Base-by-base conservation (phyloP, 2,113 vertebrate species). In the Stictonetta naevosa region DNA sequence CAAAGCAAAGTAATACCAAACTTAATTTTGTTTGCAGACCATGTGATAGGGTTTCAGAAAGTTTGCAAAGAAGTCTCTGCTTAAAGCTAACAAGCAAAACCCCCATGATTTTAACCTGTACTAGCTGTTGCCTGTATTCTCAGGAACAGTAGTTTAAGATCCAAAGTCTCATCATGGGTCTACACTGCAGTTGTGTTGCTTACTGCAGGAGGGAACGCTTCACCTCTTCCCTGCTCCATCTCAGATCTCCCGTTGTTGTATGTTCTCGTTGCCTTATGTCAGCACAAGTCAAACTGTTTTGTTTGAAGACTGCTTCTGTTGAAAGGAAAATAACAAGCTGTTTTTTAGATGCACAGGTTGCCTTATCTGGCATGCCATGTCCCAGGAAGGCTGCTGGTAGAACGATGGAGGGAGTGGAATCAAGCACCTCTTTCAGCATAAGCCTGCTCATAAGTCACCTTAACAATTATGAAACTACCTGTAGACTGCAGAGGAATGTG, bases 261-360 rank as follows among this genome's bases (percentile, higher is more conserved):
- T 23, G 11, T 46, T 60, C 16, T 58, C 2, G 0, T 21, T 85
- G 59, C 42, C 56, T 50, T 40, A 13, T 72, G 17, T 58, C 23
- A 46, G 50, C 34, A 2, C n/a, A 6, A 38, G 36, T 29, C 68
- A 48, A 13, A 16, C 40, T 53, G 28, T 6, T 33, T 17, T 31
- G 19, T 53, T 52, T 76, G 26, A 48, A 56, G 34, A 13, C 36
- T 18, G 4, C 68, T 38, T 12, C 13, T 62, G 21, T 33, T 12
- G 29, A n/a, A 25, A 76, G 46, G 46, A n/a, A 33, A 55, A 53
- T 6, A 12, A 2, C 17, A 38, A 28, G 46, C 78, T 58, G 40
- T 2, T 59, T 42, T 62, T 73, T 2, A 4, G 11, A 8, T 13
- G 21, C 0, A 1, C 21, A 14, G 29, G 6, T 75, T 26, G 23